phyloP scores from a whole-genome alignment of 30 jellyfish, hydroid and myxozoan species.

The Thelohanellus kitauei region DNA sequence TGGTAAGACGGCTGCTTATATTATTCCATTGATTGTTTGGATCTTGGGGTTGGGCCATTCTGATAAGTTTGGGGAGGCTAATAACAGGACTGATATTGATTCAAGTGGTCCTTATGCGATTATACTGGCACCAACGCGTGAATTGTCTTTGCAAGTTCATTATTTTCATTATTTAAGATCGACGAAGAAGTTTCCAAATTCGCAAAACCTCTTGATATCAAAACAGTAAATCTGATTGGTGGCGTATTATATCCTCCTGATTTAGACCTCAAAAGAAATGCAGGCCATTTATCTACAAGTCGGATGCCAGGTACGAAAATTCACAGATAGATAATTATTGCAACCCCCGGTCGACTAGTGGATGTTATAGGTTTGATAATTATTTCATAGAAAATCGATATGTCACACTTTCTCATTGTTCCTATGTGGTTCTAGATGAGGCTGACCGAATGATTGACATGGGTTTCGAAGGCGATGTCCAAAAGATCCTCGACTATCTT shows the following conservation, averaged over 20 bases:
- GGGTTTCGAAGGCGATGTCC: conserved; percentile 95
- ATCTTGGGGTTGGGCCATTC: conserved; percentile 44
- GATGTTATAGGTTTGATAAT: conserved; percentile 55
- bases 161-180: conserved; percentile 11
- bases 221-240: conserved; percentile 68
- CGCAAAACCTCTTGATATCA: conserved; percentile 39
- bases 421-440: conserved; percentile 76
- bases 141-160: conserved; percentile 71
- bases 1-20: conserved; percentile 96
- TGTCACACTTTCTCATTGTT: conserved; percentile 46
- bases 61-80: conserved; percentile 16
- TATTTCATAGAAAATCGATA: conserved; percentile 33
- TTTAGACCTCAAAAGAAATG: conserved; percentile 58
- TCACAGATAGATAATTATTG: conserved; percentile 39
- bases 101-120: conserved; percentile 87
- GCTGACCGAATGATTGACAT: conserved; percentile 96
- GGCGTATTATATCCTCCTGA: conserved; percentile 16
- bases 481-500: conserved; percentile 32
- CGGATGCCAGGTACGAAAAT: conserved; percentile 52
- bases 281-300: conserved; percentile 67
- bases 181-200: conserved; percentile 67
- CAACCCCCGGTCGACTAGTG: conserved; percentile 89
- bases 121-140: conserved; percentile 88
- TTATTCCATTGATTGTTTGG: conserved; percentile 67
- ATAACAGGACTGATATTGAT: conserved; percentile 7